phyloP scores from a whole-genome alignment of 2,888 invertebrate genomes.

The Cheilosia scutellata region DNA sequence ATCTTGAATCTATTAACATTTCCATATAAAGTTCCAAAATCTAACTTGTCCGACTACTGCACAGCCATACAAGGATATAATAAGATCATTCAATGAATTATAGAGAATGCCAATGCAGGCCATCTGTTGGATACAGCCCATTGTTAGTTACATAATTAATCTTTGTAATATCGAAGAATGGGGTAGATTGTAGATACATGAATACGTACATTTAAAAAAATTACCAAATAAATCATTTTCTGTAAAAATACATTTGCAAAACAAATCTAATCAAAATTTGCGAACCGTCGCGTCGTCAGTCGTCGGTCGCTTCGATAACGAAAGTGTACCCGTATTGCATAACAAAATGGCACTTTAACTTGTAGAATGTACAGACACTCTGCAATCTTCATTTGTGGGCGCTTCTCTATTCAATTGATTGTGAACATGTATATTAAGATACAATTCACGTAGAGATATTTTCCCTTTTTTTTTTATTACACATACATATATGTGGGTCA shows the following conservation, averaged over 20 bases:
- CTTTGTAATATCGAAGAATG: slow-evolving; percentile 8
- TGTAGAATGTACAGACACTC: background rate
- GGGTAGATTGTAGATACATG: background rate
- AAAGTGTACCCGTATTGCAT: slow-evolving; percentile 2
- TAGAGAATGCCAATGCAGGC: slow-evolving; percentile 35
- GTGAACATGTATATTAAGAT: slow-evolving; percentile 12
- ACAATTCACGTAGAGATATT: slow-evolving; percentile 3
- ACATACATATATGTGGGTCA: slow-evolving; percentile 22
- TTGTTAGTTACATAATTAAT: slow-evolving; percentile 8
- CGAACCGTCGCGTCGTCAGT: background rate
- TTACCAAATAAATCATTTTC: background rate
- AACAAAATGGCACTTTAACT: slow-evolving; percentile 8
- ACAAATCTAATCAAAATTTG: slow-evolving; percentile 19
- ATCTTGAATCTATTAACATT: slow-evolving; percentile 52
- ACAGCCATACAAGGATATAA: slow-evolving; percentile 40
- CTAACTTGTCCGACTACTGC: slow-evolving; percentile 30
- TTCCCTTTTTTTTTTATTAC: background rate
- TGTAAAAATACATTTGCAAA: background rate
- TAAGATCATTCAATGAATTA: slow-evolving; percentile 27
- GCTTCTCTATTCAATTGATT: slow-evolving; percentile 5
- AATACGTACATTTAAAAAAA: background rate
- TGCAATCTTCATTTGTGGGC: background rate
- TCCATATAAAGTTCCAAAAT: slow-evolving; percentile 58
- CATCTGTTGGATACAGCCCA: slow-evolving; percentile 51
- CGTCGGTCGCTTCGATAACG: background rate